Evolutionary conservation across 2,797 vertebrate species (phyloP).

Genomic region (Champsocephalus gunnari): DNA sequence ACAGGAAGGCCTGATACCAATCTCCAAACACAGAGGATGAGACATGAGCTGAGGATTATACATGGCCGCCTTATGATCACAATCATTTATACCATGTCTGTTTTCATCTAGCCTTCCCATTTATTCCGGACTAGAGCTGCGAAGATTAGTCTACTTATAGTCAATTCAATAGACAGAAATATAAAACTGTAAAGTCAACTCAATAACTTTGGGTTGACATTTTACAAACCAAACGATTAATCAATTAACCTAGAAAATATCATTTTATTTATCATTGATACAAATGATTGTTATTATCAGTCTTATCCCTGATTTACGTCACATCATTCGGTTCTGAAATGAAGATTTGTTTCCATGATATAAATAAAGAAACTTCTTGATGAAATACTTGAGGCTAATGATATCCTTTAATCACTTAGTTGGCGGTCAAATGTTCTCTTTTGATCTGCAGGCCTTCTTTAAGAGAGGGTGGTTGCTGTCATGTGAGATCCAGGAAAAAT

Average conservation of each 20-base stretch:
- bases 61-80: slow-evolving; percentile 21
- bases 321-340: too few relatives aligned
- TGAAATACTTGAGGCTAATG: slow-evolving; percentile 27
- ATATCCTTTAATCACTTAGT: slow-evolving; percentile 38
- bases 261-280: too few relatives aligned
- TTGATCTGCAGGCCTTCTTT: slow-evolving; percentile 29
- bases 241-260: too few relatives aligned
- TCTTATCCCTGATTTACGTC: slow-evolving; percentile 6
- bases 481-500: slow-evolving; percentile 63
- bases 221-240: too few relatives aligned
- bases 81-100: slow-evolving; percentile 24
- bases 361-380: slow-evolving; percentile 6
- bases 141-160: too few relatives aligned
- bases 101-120: slow-evolving; percentile 14
- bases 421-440: slow-evolving; percentile 43
- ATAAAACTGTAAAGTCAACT: too few relatives aligned
- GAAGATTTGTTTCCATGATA: slow-evolving; percentile 21
- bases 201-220: too few relatives aligned
- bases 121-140: slow-evolving; percentile 13
- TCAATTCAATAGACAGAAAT: too few relatives aligned
- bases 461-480: slow-evolving; percentile 23
- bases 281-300: too few relatives aligned
- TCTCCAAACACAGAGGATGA: slow-evolving; percentile 73
- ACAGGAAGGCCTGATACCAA: slow-evolving; percentile 80
- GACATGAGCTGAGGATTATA: slow-evolving; percentile 62